These are phyloP conservation scores for Noctuana brunneofusca DNA, from an alignment of 2,888 invertebrate species.

Conservation along the genomic window DNA sequence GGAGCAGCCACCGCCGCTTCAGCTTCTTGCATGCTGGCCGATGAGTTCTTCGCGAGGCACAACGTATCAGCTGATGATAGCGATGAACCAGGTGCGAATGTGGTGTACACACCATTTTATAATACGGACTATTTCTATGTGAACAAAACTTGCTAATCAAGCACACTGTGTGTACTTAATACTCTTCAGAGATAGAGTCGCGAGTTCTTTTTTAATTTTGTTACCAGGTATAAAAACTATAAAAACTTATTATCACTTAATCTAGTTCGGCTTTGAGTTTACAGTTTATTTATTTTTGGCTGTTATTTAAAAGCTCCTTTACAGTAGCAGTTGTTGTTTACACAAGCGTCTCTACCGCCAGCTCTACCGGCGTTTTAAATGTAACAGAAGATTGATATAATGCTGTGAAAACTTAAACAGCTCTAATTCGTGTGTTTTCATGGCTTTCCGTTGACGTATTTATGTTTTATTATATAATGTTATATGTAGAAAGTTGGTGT, in stretches of 20 bases:
- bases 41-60: conserved; percentile 71
- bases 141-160: not conserved
- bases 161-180: not conserved
- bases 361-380: conserved; percentile 23
- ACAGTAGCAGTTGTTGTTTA: conserved; percentile 5
- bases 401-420: conserved; percentile 21
- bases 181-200: not conserved
- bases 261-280: not conserved
- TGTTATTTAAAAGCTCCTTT: conserved; percentile 9
- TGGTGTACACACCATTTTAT: not conserved
- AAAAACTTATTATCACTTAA: not conserved
- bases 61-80: conserved; percentile 78
- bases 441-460: conserved; percentile 4
- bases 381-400: conserved; percentile 21
- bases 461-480: conserved; percentile 1
- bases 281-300: conserved; percentile 1
- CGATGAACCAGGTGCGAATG: conserved; percentile 70
- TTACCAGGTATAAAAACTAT: not conserved
- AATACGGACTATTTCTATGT: not conserved
- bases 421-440: conserved; percentile 5
- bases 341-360: conserved; percentile 14
- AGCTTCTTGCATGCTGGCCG: conserved; percentile 60
- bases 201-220: not conserved
- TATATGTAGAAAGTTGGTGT: not conserved
- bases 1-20: conserved; percentile 58